Conservation (phyloP, 2,113 vertebrate genomes). For the Nothobranchius furzeri region DNA sequence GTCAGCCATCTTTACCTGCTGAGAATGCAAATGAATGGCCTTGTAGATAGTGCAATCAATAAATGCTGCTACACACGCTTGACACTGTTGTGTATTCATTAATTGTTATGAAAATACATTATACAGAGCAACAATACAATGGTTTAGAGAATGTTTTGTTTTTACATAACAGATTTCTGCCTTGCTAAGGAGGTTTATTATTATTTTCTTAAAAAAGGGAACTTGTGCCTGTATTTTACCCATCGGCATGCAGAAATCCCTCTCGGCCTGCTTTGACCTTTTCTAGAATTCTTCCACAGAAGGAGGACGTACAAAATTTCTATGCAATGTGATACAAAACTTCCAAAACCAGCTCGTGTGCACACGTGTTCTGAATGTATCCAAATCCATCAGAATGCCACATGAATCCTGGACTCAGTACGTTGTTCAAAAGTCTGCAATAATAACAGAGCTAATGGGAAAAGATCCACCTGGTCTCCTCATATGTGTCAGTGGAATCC, state of each 20-base stretch:
- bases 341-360: slow-evolving; percentile 80
- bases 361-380: slow-evolving; percentile 84
- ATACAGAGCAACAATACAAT: slow-evolving; percentile 76
- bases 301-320: slow-evolving; percentile 51
- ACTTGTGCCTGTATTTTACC: slow-evolving; percentile 47
- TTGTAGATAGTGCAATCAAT: slow-evolving; percentile 21
- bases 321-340: slow-evolving; percentile 65
- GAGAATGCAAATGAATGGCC: slow-evolving; percentile 9
- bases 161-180: slow-evolving; percentile 62
- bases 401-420: slow-evolving; percentile 34
- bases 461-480: slow-evolving; percentile 42
- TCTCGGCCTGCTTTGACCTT: slow-evolving; percentile 34
- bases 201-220: background rate
- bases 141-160: slow-evolving; percentile 61
- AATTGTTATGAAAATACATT: slow-evolving; percentile 80
- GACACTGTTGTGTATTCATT: slow-evolving; percentile 71
- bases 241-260: slow-evolving; percentile 61
- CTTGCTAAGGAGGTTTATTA: slow-evolving; percentile 35
- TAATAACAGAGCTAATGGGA: slow-evolving; percentile 61
- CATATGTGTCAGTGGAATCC: slow-evolving; percentile 13
- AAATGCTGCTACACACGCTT: slow-evolving; percentile 49
- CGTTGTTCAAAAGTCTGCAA: slow-evolving; percentile 58
- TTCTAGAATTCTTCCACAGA: slow-evolving; percentile 26
- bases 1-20: slow-evolving; percentile 7
- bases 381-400: slow-evolving; percentile 63